Base-by-base conservation (phyloP, 2,113 vertebrate species). In the Ptychochromis oligacanthus region DNA sequence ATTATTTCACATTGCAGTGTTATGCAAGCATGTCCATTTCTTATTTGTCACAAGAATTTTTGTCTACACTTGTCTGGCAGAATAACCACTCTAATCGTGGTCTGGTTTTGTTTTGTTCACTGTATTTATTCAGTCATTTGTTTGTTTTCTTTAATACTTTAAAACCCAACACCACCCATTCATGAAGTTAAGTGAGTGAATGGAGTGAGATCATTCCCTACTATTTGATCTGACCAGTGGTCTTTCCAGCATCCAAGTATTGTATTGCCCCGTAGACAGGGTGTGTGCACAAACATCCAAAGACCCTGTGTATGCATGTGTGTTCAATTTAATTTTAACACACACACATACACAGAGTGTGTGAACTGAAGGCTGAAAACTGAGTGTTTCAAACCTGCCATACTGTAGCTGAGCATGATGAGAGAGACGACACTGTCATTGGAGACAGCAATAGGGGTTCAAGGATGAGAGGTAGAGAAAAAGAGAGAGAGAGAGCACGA, bases 391-490 rank as follows among this genome's bases (percentile, higher is more conserved):
- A 52, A 70, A 52, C 46, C 17, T 18, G 65, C 65, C 43, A 31
- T 24, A 7, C 10, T 28, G 54, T 58, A 28, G 20, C 36, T 1
- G 18, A 74, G 36, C 22, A 64, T 62, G 40, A 31, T 31, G 38
- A 81, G 61, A 81, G 74, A 77, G 72, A 58, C 26, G 75, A 46
- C 61, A 82, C 13, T 58, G 40, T 84, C 15, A 58, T 6, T 70
- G 43, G 65, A 81, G 67, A 46, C 84, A 77, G 75, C 56, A 81
- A 74, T 18, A 34, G 49, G 67, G 70, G 64, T 87, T 85, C 80
- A 87, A 87, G 82, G 83, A 80, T 76, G 87, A 80, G 75, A 91
- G 95, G 95, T 94, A 93, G 74, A 26, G 80, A 28, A 52, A 72
- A 8, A 72, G 65, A 4, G 17, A 52, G 43, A 52, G 54, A 22